Percentiles rank a stretch among this genome's conserved stretches.
These are phyloP conservation scores for Labeo calbasu DNA, from an alignment of 2,797 vertebrate genomes.

Conservation along the genomic window DNA sequence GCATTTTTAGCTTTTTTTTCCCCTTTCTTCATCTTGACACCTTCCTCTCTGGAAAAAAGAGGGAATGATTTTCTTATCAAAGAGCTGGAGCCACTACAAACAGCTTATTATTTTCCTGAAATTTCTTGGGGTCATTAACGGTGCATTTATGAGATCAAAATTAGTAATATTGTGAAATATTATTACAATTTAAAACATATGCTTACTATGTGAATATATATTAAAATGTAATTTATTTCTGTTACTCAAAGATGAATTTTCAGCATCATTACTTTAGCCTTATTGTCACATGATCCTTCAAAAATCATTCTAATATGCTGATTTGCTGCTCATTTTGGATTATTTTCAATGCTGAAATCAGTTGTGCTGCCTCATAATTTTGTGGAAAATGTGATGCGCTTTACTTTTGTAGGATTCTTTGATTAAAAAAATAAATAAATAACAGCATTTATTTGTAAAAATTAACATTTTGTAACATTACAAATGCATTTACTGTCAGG, in stretches of 20 bases:
- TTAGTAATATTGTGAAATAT: neutral
- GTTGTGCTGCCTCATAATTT: neutral
- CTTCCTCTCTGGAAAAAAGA: neutral
- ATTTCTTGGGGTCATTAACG: neutral
- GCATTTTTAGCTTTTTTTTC: conserved; percentile 9
- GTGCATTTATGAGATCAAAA: neutral
- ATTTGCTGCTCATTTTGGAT: neutral
- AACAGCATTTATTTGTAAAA: neutral
- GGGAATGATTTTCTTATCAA: conserved; percentile 2
- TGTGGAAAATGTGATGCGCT: too few species aligned
- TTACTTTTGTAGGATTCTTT: neutral
- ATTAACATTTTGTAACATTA: neutral
- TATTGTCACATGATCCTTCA: neutral
- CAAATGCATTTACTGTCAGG: neutral
- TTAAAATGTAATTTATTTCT: neutral
- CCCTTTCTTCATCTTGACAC: neutral
- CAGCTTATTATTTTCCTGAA: neutral
- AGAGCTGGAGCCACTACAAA: neutral
- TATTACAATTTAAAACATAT: neutral
- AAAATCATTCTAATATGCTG: neutral
- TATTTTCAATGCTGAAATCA: neutral
- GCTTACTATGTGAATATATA: neutral
- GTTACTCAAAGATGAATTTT: neutral
- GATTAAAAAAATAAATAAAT: neutral
- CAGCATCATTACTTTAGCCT: neutral